Percentiles rank a stretch among this genome's conserved stretches.
These are phyloP conservation scores for Tiliacea aurago DNA, from an alignment of 2,888 invertebrate genomes.

Conservation along the genomic window DNA sequence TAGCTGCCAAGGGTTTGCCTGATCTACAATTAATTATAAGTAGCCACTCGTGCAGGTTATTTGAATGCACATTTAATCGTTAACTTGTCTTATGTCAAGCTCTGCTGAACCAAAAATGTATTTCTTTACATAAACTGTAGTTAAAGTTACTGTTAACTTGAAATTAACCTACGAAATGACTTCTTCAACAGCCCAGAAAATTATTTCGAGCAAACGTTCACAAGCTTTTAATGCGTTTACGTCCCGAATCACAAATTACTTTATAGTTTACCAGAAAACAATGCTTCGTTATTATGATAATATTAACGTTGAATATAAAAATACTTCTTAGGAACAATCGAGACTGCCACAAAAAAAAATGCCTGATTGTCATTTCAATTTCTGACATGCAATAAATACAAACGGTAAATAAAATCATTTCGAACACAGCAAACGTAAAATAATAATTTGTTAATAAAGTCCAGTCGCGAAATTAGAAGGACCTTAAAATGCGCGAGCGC, in stretches of 20 bases:
- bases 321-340: neutral
- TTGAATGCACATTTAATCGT: neutral
- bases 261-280: conserved; percentile 5
- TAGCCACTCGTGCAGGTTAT: neutral
- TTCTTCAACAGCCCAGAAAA: conserved; percentile 37
- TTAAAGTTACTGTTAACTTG: conserved; percentile 12
- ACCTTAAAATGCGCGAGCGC: too few relatives aligned
- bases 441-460: neutral
- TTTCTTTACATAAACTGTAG: neutral
- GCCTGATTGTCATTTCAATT: neutral
- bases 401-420: neutral
- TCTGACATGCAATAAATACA: neutral
- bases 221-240: conserved; percentile 47
- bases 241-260: conserved; percentile 26
- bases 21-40: neutral
- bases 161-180: conserved; percentile 21
- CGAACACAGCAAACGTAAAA: neutral
- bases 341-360: neutral
- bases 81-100: neutral
- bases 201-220: conserved; percentile 30
- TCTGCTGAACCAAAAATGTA: neutral
- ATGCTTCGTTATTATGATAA: neutral
- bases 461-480: too few relatives aligned
- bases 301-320: neutral
- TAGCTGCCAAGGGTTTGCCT: too few relatives aligned